Percentiles rank a stretch among this genome's conserved stretches.
Conservation (phyloP, 1,140 invertebrate genomes). For the Lepidotrigona ventralis region DNA sequence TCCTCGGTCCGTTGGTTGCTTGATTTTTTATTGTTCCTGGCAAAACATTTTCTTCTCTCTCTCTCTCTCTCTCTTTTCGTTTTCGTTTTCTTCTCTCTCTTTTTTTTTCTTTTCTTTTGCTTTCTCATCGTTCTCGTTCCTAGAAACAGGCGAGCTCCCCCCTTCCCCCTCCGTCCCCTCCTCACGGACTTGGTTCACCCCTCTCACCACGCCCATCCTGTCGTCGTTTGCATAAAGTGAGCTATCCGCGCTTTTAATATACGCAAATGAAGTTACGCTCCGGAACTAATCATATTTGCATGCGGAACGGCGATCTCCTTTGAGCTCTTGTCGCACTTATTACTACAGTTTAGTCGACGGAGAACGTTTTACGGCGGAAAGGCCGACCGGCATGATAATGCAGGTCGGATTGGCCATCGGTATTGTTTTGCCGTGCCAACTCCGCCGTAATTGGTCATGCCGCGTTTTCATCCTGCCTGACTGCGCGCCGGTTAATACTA, state of each 20-base stretch:
- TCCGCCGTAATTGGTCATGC: not conserved
- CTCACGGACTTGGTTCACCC: not conserved
- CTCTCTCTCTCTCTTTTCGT: conserved; percentile 37
- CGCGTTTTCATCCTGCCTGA: not conserved
- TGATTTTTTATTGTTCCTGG: conserved; percentile 54
- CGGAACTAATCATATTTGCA: conserved; percentile 79
- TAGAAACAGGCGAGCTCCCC: not conserved
- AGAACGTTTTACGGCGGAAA: conserved; percentile 50
- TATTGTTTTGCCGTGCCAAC: not conserved
- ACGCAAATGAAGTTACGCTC: conserved; percentile 77
- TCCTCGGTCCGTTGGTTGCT: not conserved
- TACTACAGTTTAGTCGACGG: conserved; percentile 59
- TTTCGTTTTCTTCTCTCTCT: conserved; percentile 50
- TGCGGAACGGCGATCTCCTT: conserved; percentile 75
- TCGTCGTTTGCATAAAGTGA: conserved; percentile 73
- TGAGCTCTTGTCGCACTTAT: conserved; percentile 69
- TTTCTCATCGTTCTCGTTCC: conserved; percentile 38
- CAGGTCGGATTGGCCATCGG: conserved; percentile 4
- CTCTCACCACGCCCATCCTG: conserved; percentile 38
- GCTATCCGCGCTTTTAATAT: conserved; percentile 75
- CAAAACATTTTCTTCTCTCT: conserved; percentile 55
- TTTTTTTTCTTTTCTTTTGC: no score
- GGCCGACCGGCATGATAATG: conserved; percentile 29
- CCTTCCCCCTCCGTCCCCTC: not conserved
- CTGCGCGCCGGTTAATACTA: not conserved